Evolutionary conservation across 2,888 invertebrate species (phyloP).

Genomic region (Euplagia quadripunctaria): DNA sequence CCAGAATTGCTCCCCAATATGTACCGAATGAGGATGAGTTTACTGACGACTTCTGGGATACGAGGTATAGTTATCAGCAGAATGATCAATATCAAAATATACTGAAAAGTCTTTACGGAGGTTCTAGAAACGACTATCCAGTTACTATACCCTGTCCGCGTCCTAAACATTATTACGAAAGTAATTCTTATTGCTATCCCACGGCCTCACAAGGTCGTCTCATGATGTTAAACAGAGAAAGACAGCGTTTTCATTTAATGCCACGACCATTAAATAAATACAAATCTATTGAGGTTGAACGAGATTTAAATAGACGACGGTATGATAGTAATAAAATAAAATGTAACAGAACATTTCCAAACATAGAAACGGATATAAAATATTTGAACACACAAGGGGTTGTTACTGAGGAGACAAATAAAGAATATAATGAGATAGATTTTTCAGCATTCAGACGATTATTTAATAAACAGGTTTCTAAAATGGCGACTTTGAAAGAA

Average conservation of each 20-base stretch:
- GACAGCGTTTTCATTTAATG: constrained; percentile 12
- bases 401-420: neutral
- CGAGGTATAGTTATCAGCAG: constrained; percentile 45
- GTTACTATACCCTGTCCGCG: constrained; percentile 13
- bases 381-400: constrained; percentile 12
- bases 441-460: neutral
- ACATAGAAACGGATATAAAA: constrained; percentile 4
- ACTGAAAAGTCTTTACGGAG: constrained; percentile 56
- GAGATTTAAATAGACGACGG: neutral
- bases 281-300: constrained; percentile 5
- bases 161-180: constrained; percentile 31
- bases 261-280: constrained; percentile 26
- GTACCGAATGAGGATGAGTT: constrained; percentile 45
- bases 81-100: constrained; percentile 54
- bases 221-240: constrained; percentile 55
- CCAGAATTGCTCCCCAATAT: constrained; percentile 37
- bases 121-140: constrained; percentile 25
- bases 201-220: constrained; percentile 64
- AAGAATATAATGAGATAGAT: neutral
- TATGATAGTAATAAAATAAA: constrained; percentile 3
- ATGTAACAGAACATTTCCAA: neutral
- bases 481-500: constrained; percentile 5
- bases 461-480: neutral
- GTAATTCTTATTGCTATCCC: constrained; percentile 59
- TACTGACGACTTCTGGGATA: constrained; percentile 56